Percentiles rank a stretch among this genome's conserved stretches.
phyloP scores from a whole-genome alignment of 2,888 invertebrate species.

The Chymomyza amoena region DNA sequence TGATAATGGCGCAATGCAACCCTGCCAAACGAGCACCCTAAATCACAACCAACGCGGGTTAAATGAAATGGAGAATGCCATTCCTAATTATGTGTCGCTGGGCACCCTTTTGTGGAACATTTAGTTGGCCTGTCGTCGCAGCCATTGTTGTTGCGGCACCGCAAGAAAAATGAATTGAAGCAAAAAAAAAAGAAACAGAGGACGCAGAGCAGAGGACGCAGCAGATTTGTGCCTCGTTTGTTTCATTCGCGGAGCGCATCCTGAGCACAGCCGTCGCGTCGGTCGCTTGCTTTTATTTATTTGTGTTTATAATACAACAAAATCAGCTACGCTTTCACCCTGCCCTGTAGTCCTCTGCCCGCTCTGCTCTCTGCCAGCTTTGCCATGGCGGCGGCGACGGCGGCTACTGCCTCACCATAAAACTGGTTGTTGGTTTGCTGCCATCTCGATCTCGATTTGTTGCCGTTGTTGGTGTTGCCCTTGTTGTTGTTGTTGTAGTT shows the following conservation, averaged over 20 bases:
- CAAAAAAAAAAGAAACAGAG: slow-evolving; percentile 27
- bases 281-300: slow-evolving; percentile 76
- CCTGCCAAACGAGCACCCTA: slow-evolving; percentile 51
- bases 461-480: slow-evolving; percentile 18
- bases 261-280: slow-evolving; percentile 48
- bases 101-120: slow-evolving; percentile 61
- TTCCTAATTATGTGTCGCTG: slow-evolving; percentile 63
- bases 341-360: slow-evolving; percentile 9
- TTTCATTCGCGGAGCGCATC: slow-evolving; percentile 46
- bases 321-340: slow-evolving; percentile 78
- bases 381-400: slow-evolving; percentile 35
- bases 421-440: slow-evolving; percentile 39
- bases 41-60: slow-evolving; percentile 62
- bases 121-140: slow-evolving; percentile 71
- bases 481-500: slow-evolving; percentile 21
- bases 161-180: slow-evolving; percentile 39
- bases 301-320: slow-evolving; percentile 79
- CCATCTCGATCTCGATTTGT: slow-evolving; percentile 21
- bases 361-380: slow-evolving; percentile 7
- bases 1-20: slow-evolving; percentile 24
- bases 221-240: slow-evolving; percentile 43
- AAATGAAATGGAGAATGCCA: slow-evolving; percentile 77
- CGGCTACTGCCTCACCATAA: slow-evolving; percentile 36
- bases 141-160: slow-evolving; percentile 70
- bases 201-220: slow-evolving; percentile 26